Evolutionary conservation across 2,888 invertebrate genomes (phyloP), one percentile per base, ranked within the genome.

Genomic region (Aleiodes leptofemur): DNA sequence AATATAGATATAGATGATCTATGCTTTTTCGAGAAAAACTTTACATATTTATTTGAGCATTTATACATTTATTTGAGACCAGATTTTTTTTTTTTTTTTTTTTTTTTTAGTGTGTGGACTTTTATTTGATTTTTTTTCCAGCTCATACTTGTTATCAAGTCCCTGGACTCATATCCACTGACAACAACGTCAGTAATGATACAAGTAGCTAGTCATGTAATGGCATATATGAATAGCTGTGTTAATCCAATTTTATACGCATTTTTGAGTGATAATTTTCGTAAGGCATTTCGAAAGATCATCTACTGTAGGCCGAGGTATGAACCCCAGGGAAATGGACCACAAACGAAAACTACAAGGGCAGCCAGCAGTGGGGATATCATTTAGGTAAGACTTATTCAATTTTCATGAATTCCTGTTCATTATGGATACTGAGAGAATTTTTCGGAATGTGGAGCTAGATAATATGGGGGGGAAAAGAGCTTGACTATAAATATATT

Each of bases 191-290:
- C 93, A 70, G 94, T 96, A 84, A 94, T 94, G 77, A 91, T 94
- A 34, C 96, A 96, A 91, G 95, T 96, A 78, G 92, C 94, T 69
- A 93, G 94, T 0, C 96, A 96, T 84, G 95, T 95, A 29, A 90
- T 96, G 76, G 97, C 97, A 16, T 98, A 98, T 90, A 96, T 95
- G 91, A 98, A 97, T 91, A 96, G 96, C 85, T 98, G 98, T 89
- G 95, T 98, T 84, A 98, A 98, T 90, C 98, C 98, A 0, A 95
- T 98, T 82, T 92, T 98, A 69, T 98, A 98, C 90, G 97, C 97
- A 4, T 97, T 98, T 90, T 92, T 98, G 69, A 97, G 97, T 1
- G 97, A 98, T 85, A 97, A 97, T 90, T 98, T 98, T 90, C 93
- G 97, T 82, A 95, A 96, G 86, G 97, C 97, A 29, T 98, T 98